A percentile compares a stretch with the other conserved stretches of the same genome.
Evolutionary conservation across 2,888 invertebrate species (phyloP).

Genomic region (Eurytoma adleriae): DNA sequence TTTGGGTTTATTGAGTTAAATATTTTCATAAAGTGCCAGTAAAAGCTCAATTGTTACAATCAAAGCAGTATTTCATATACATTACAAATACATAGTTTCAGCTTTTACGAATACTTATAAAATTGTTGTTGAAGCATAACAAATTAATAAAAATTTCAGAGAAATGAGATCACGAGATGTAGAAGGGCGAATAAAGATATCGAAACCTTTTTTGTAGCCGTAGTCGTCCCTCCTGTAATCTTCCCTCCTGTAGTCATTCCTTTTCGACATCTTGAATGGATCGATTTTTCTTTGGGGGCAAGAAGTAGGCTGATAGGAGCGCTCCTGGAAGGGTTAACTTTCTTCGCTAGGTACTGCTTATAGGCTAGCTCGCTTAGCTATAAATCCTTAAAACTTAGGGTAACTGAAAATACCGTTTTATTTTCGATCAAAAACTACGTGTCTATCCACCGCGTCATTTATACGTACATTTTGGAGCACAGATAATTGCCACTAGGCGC

Average conservation of each 20-base stretch:
- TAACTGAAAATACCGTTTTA: conserved; percentile 5
- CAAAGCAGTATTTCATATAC: neutral
- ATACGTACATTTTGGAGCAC: conserved; percentile 49
- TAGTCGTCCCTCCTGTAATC: conserved; percentile 50
- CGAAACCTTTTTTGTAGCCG: conserved; percentile 74
- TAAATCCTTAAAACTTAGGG: conserved; percentile 18
- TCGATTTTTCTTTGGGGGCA: neutral
- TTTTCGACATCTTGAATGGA: conserved; percentile 49
- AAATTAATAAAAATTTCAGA: neutral
- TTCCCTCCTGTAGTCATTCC: conserved; percentile 51
- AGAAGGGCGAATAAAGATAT: conserved; percentile 59
- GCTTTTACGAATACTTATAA: conserved; percentile 14
- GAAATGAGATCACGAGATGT: conserved; percentile 52
- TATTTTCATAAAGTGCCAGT: conserved; percentile 7
- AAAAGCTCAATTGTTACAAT: neutral
- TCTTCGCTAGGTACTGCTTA: neutral
- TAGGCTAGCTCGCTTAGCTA: neutral
- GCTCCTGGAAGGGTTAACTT: neutral
- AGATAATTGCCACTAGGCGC: too few species aligned
- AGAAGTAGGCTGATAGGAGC: too few species aligned
- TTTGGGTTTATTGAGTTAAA: conserved; percentile 27
- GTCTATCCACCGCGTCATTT: conserved; percentile 49
- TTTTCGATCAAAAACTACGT: conserved; percentile 17
- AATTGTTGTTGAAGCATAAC: neutral
- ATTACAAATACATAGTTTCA: neutral